Evolutionary conservation across 2,888 invertebrate genomes (phyloP), one percentile per base, ranked within the genome.

Genomic region (Steinernema carpocapsae): DNA sequence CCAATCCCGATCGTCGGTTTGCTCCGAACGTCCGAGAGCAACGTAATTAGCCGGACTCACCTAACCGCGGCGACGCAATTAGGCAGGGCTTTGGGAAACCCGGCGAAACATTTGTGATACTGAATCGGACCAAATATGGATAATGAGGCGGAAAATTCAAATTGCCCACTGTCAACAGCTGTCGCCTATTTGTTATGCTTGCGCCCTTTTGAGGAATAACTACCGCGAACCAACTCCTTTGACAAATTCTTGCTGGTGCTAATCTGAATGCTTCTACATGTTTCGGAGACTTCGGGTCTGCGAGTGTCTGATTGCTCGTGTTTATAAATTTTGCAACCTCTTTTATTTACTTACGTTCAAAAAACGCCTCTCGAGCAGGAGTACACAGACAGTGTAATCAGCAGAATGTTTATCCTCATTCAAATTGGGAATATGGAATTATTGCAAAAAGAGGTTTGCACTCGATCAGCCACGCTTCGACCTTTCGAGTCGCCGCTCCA

Each of bases 101-200:
- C 24, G 64, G 29, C 64, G 64, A 64, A 64, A 64, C 64, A 64
- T 64, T 64, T 26, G 29, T 26, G 32, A 64, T 64, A 32, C 29
- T 32, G 64, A 64, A 64, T 64, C 22, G 64, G 64, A 6, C 64
- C 64, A 26, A 64, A 64, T 64, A 64, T 64, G 64, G 12, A 64
- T 64, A 64, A 64, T 64, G 64, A 64, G 64, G 64, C 64, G 64
- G 64, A 64, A 64, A 64, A 64, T 32, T 64, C 64, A 37, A 64
- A 64, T 64, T 64, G 64, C 64, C 64, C 64, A 32, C 64, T 64
- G 64, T 64, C 64, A 64, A 64, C 64, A 64, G 64, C 64, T 64
- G 64, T 32, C 64, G 64, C 64, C 64, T 64, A 64, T 64, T 64
- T 64, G 26, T 64, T 64, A 64, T 64, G 64, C 64, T 64, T 32